Evolutionary conservation across 2,113 vertebrate species (phyloP), one percentile per base, ranked within the genome.

Genomic region (Rhabdornis inornatus): DNA sequence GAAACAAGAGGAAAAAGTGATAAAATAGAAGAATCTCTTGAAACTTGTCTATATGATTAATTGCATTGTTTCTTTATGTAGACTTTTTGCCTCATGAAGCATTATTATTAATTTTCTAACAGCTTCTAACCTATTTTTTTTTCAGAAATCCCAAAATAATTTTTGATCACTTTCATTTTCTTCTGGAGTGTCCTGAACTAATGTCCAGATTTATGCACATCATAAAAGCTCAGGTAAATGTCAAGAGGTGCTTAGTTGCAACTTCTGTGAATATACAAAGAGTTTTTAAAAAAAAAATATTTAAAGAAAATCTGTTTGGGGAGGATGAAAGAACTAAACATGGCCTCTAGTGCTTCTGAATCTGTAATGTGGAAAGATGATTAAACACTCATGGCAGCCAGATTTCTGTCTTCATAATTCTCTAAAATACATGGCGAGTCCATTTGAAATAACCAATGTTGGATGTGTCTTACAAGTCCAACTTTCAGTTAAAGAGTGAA

Each of bases 161-260:
- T 97, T 99, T 99, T 96, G 98, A 99, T 94, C 99, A 99, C 96
- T 99, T 99, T 96, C 99, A 99, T 97, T 99, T 99, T 96, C 99
- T 99, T 90, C 98, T 99, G 90, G 99, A 99, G 95, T 99, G 99
- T 98, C 99, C 99, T 50, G 99, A 99, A 92, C 94, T 99, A 76
- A 99, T 99, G 99, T 99, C 99, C 77, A 99, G 99, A 83, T 99
- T 99, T 97, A 99, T 99, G 99, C 99, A 99, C 92, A 99, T 99
- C 85, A 99, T 99, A 96, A 99, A 99, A 98, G 98, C 99, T 90
- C 99, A 99, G 98, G 99, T 99, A 98, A 94, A 93, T 47, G 37
- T 82, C 85, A 60, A 52, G 27, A 86, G 23, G 19, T 86, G 37
- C 35, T 94, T 87, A 59, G 10, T 77, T 94, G n/a, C 20, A 66